Evolutionary conservation across 2,797 vertebrate species (phyloP).

Genomic region (Lagorchestes hirsutus): DNA sequence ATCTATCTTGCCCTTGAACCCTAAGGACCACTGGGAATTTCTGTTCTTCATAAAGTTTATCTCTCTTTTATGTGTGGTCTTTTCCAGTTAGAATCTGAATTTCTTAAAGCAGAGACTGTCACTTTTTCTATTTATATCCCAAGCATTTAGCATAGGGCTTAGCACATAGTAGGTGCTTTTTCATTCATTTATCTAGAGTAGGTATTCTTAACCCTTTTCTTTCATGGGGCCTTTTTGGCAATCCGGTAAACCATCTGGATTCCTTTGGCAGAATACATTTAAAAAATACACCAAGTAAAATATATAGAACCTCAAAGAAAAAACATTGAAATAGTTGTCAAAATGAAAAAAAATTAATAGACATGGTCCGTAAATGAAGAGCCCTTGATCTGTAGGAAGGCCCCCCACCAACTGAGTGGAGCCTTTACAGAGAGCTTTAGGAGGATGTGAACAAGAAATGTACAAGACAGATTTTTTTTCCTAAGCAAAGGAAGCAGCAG

Average conservation of each 20-base stretch:
- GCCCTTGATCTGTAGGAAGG: background rate
- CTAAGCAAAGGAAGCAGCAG: background rate
- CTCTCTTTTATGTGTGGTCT: background rate
- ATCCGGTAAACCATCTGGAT: background rate
- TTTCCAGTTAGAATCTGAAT: background rate
- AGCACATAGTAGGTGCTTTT: background rate
- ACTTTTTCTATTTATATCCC: background rate
- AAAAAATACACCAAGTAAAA: background rate
- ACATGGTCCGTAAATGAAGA: background rate
- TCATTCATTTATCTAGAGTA: background rate
- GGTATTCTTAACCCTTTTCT: background rate
- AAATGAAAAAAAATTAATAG: background rate
- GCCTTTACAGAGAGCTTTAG: background rate
- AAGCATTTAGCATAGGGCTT: background rate
- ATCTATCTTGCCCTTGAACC: background rate
- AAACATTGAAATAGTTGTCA: background rate
- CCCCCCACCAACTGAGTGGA: background rate
- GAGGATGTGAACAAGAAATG: background rate
- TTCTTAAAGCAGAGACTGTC: background rate
- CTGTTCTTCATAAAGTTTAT: background rate
- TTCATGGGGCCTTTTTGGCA: background rate
- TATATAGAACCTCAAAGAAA: background rate
- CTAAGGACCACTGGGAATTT: background rate
- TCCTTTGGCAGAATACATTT: background rate
- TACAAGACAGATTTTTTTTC: background rate